Conservation (phyloP, 2,797 vertebrate species). For the Adelosebastes latens region DNA sequence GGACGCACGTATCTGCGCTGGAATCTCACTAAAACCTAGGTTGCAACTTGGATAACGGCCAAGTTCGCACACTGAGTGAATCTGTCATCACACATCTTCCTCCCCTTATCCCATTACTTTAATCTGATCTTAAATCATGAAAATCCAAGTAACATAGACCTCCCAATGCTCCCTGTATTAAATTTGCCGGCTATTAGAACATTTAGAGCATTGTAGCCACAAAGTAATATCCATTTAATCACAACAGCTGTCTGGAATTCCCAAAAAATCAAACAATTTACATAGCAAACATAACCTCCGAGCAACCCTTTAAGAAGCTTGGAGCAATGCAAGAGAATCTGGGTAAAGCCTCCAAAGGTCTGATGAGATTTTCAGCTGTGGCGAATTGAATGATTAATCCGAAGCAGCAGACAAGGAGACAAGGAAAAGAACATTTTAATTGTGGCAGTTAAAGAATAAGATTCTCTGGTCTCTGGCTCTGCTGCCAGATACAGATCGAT, state of each 20-base stretch:
- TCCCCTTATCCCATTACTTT: constrained; percentile 31
- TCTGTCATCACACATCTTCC: constrained; percentile 42
- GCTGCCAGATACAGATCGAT: constrained; percentile 51
- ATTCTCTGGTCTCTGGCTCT: constrained; percentile 16
- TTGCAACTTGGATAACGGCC: constrained; percentile 39
- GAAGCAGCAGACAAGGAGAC: constrained; percentile 13
- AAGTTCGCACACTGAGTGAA: constrained; percentile 29
- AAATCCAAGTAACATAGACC: constrained; percentile 13
- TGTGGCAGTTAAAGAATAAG: constrained; percentile 40
- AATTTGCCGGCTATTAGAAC: neutral
- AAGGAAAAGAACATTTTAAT: constrained; percentile 26
- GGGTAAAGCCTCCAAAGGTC: constrained; percentile 17
- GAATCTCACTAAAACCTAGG: constrained; percentile 35
- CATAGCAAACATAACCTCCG: constrained; percentile 14
- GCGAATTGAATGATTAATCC: constrained; percentile 51
- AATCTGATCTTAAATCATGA: constrained; percentile 41
- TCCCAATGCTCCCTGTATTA: neutral
- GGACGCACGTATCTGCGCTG: constrained; percentile 11
- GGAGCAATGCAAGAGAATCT: constrained; percentile 32
- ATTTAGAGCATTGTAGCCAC: neutral
- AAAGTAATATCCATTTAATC: constrained; percentile 1
- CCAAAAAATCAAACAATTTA: neutral
- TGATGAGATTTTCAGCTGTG: constrained; percentile 48
- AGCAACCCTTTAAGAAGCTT: constrained; percentile 36
- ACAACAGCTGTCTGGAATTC: neutral